A percentile compares a stretch with the other conserved stretches of the same genome.
These are phyloP conservation scores for Probaryconus sp. DNA, from an alignment of 1,140 invertebrate genomes.

Conservation along the genomic window DNA sequence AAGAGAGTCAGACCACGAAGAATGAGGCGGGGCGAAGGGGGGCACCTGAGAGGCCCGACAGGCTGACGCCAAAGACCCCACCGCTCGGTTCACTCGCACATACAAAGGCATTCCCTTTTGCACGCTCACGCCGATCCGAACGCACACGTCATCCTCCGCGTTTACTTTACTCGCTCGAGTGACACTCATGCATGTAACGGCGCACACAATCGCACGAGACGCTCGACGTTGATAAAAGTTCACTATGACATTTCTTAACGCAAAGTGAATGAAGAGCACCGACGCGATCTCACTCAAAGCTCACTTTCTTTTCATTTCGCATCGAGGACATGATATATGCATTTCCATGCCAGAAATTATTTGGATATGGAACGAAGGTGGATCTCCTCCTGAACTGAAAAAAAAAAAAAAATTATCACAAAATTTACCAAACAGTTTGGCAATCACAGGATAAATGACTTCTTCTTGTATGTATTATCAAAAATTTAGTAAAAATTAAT, in stretches of 20 bases:
- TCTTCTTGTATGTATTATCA: no score
- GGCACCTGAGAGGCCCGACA: conserved; percentile 71
- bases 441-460: no score
- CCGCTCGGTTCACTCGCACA: conserved; percentile 63
- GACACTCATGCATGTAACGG: conserved; percentile 17
- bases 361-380: no score
- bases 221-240: conserved; percentile 39
- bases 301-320: conserved; percentile 8
- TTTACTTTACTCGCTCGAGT: conserved; percentile 3
- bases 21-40: conserved; percentile 56
- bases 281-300: conserved; percentile 50
- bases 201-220: conserved; percentile 1
- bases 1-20: conserved; percentile 42
- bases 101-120: conserved; percentile 21
- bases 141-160: not conserved
- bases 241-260: conserved; percentile 48
- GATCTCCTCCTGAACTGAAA: no score
- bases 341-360: no score
- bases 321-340: no score
- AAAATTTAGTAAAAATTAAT: no score
- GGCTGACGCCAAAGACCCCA: conserved; percentile 73
- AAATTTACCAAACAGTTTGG: no score
- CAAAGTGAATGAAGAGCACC: conserved; percentile 41
- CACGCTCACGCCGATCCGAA: not conserved
- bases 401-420: no score